Evolutionary conservation across 1,140 invertebrate species (phyloP).

Genomic region (Leptonema lineaticorne): DNA sequence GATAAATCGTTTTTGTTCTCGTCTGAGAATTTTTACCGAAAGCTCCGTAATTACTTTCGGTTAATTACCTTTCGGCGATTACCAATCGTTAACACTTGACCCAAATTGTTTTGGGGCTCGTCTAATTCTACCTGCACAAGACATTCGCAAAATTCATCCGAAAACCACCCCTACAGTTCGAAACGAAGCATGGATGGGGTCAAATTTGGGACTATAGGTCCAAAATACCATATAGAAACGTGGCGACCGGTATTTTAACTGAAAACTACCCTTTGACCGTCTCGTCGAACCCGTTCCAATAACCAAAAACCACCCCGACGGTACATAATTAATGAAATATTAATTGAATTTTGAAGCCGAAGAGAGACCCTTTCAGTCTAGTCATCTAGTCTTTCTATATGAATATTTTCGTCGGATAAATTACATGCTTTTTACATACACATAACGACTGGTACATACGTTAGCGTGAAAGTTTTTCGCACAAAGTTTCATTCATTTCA

Average conservation of each 20-base stretch:
- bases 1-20: too few relatives aligned
- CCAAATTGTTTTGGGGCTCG: background rate
- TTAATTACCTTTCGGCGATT: slow-evolving; percentile 4
- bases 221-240: too few relatives aligned
- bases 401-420: too few relatives aligned
- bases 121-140: slow-evolving; percentile 6
- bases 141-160: background rate
- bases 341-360: too few relatives aligned
- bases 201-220: too few relatives aligned
- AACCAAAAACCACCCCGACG: background rate
- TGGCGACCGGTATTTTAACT: background rate
- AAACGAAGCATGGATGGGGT: too few relatives aligned
- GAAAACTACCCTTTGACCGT: background rate
- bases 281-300: background rate
- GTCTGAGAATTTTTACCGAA: too few relatives aligned
- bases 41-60: slow-evolving; percentile 12
- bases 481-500: slow-evolving; percentile 11
- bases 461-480: background rate
- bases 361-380: background rate
- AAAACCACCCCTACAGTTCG: background rate
- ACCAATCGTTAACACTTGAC: background rate
- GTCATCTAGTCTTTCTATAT: background rate
- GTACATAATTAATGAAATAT: too few relatives aligned
- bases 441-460: too few relatives aligned
- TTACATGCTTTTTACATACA: too few relatives aligned